phyloP scores from a whole-genome alignment of 2,888 invertebrate species.

The Dolomedes plantarius region DNA sequence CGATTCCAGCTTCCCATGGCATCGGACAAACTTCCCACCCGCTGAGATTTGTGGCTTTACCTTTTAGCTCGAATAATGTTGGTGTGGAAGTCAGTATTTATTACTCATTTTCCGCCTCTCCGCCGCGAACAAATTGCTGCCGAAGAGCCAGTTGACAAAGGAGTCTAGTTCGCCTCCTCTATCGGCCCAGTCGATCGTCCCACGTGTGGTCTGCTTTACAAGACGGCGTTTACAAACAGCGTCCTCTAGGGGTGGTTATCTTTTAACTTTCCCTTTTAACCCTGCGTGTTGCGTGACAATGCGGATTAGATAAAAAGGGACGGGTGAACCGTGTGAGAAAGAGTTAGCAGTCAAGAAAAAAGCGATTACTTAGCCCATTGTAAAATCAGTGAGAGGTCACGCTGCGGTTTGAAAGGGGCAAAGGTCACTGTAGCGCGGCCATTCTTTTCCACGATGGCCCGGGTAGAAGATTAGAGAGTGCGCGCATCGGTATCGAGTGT shows the following conservation, averaged over 20 bases:
- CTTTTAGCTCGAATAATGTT: too few species aligned
- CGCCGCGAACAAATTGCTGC: neutral
- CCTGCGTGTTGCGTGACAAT: neutral
- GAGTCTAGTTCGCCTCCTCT: too few species aligned
- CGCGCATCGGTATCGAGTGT: too few species aligned
- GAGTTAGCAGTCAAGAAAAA: too few species aligned
- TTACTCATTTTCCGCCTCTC: neutral
- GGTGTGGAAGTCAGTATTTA: neutral
- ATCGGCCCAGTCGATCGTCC: too few species aligned
- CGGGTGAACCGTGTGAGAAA: too few species aligned
- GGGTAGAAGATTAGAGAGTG: too few species aligned
- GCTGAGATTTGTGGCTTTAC: neutral
- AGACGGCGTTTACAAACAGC: too few species aligned
- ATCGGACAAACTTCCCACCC: neutral
- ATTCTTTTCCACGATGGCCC: neutral
- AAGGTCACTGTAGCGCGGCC: neutral
- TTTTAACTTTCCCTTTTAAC: neutral
- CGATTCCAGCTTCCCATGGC: neutral
- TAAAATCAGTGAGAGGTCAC: neutral
- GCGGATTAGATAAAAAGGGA: neutral
- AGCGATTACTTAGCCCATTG: neutral
- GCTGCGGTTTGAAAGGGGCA: neutral
- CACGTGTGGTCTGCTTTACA: neutral
- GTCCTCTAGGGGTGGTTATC: too few species aligned
- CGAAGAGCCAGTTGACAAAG: neutral